These are phyloP conservation scores for Andrena flavipes DNA, from an alignment of 2,888 invertebrate genomes.

Conservation along the genomic window DNA sequence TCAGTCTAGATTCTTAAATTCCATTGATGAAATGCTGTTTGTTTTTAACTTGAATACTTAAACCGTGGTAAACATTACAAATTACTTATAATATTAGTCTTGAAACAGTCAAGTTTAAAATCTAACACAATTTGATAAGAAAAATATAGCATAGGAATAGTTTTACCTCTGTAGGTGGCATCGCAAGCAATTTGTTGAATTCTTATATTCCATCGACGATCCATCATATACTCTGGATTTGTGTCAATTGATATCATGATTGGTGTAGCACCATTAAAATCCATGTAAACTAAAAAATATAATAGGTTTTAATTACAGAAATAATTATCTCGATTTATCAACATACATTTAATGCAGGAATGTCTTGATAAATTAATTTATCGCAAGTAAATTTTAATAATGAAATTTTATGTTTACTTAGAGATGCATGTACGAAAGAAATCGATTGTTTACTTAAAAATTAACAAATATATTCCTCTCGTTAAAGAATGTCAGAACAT, in stretches of 20 bases:
- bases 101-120: too few species aligned
- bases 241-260: slow-evolving; percentile 90
- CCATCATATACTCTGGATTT: slow-evolving; percentile 87
- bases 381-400: too few species aligned
- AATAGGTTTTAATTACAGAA: neutral
- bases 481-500: too few species aligned
- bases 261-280: slow-evolving; percentile 89
- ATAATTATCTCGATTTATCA: neutral
- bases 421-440: too few species aligned
- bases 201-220: slow-evolving; percentile 91
- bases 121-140: neutral
- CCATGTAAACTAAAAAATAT: slow-evolving; percentile 87
- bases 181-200: slow-evolving; percentile 91
- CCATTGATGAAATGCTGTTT: too few species aligned
- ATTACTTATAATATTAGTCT: too few species aligned
- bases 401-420: neutral
- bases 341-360: too few species aligned
- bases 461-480: too few species aligned
- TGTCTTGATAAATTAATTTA: too few species aligned
- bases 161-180: slow-evolving; percentile 88
- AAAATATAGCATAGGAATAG: neutral
- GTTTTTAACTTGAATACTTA: too few species aligned
- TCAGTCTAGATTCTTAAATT: neutral
- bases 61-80: too few species aligned
- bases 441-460: too few species aligned